Evolutionary conservation across 2,888 invertebrate species (phyloP).

Genomic region (Drosophila melanosoma): DNA sequence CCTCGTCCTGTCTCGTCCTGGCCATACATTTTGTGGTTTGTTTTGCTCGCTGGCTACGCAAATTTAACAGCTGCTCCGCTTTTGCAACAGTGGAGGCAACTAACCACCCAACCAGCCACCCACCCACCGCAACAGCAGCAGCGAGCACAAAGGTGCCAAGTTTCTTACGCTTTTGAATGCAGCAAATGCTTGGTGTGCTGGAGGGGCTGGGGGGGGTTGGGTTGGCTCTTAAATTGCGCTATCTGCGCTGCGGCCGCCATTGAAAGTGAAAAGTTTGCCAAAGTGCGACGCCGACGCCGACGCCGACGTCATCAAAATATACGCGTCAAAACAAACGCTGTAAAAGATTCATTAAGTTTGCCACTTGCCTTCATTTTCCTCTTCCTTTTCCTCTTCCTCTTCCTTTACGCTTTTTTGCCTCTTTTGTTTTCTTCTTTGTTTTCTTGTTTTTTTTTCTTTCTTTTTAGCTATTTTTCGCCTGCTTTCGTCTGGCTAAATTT

Average conservation of each 20-base stretch:
- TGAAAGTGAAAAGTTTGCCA: slow-evolving; percentile 78
- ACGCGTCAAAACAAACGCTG: slow-evolving; percentile 72
- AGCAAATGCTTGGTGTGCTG: slow-evolving; percentile 1
- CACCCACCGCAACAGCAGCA: slow-evolving; percentile 1
- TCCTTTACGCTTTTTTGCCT: not conserved
- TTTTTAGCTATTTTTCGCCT: not conserved
- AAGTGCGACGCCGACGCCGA: slow-evolving; percentile 55
- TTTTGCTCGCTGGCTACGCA: slow-evolving; percentile 72
- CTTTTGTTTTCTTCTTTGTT: too few relatives aligned
- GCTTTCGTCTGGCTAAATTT: not conserved
- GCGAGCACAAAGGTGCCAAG: slow-evolving; percentile 70
- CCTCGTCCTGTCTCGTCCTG: not conserved
- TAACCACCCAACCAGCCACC: not conserved
- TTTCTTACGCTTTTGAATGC: slow-evolving; percentile 35
- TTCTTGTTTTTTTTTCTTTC: not conserved
- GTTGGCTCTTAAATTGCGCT: not conserved
- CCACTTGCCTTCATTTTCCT: slow-evolving; percentile 14
- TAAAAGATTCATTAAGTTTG: slow-evolving; percentile 70
- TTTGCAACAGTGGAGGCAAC: slow-evolving; percentile 12
- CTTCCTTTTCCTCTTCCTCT: slow-evolving; percentile 18
- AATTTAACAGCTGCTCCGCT: slow-evolving; percentile 44
- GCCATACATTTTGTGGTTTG: slow-evolving; percentile 68
- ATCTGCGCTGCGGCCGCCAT: slow-evolving; percentile 25
- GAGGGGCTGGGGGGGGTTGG: not conserved
- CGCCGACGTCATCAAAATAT: slow-evolving; percentile 52